Percentiles rank a stretch among this genome's conserved stretches.
phyloP scores from a whole-genome alignment of 2,888 invertebrate species.

The Sesia apiformis region DNA sequence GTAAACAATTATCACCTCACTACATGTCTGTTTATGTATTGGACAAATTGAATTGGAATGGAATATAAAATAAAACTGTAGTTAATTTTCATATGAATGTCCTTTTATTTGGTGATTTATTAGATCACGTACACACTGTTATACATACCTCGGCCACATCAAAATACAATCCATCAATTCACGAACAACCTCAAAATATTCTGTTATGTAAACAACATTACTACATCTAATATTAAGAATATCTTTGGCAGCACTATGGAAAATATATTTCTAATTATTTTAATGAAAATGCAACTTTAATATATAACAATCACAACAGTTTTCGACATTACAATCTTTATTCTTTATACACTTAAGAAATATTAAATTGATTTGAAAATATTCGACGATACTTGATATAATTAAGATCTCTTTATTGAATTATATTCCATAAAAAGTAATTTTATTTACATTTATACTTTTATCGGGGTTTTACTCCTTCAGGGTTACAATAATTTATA shows the following conservation, averaged over 20 bases:
- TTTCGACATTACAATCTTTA: conserved; percentile 57
- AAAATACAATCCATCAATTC: conserved; percentile 64
- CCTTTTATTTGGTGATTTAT: conserved; percentile 20
- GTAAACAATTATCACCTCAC: too few relatives aligned
- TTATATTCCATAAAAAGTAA: conserved; percentile 35
- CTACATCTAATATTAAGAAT: conserved; percentile 67
- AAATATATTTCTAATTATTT: conserved; percentile 70
- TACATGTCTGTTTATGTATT: too few relatives aligned
- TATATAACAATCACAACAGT: conserved; percentile 72
- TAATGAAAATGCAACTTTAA: conserved; percentile 71
- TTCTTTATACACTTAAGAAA: conserved; percentile 25
- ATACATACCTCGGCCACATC: conserved; percentile 58
- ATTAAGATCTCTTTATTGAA: conserved; percentile 1
- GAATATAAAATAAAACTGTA: background rate
- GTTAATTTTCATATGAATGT: conserved; percentile 34
- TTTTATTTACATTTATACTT: conserved; percentile 49
- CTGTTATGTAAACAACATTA: conserved; percentile 63
- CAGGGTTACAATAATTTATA: conserved; percentile 45
- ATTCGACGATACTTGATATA: conserved; percentile 13
- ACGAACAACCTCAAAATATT: conserved; percentile 68
- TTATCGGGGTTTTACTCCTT: conserved; percentile 66
- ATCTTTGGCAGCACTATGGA: conserved; percentile 75
- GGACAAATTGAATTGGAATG: background rate
- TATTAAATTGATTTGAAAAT: conserved; percentile 39
- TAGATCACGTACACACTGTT: conserved; percentile 45